Evolutionary conservation across 2,113 vertebrate species (phyloP), one percentile per base, ranked within the genome.

Genomic region (Trematomus loennbergii): DNA sequence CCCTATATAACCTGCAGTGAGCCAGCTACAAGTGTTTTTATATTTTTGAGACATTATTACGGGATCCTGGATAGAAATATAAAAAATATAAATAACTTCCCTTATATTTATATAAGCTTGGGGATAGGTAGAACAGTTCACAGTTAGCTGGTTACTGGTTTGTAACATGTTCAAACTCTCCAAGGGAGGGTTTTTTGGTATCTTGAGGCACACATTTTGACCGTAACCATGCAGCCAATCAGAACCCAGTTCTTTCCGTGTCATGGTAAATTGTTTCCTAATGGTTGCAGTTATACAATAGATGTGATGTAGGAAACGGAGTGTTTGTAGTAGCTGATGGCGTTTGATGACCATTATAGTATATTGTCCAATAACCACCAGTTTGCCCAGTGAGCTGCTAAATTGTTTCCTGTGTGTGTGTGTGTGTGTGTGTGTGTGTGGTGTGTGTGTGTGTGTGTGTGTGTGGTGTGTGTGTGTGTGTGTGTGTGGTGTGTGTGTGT

Each of bases 361-460:
- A 64, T 83, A 80, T 78, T 87, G 86, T 69, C 74, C 79, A 75
- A 67, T 90, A 85, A 86, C 71, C 57, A 50, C 20, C 79, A 78
- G 85, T 87, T 71, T 83, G 65, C 67, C 78, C 80, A 80, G 62
- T 82, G 85, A 86, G 67, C 83, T 62, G 81, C 89, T 82, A 91
- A 88, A 92, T 88, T 73, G 84, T 92, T 92, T 92, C 73, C 90
- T 90, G 88, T 81, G 22, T n/a, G n/a, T 62, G 36, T 17, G 5
- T 40, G 8, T 40, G 36, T 8, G 36, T 40, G 36, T 54, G 52
- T 54, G 52, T 54, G 52, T 54, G 18, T 53, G 52, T 53, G 36
- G 36, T 40, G 52, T 53, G 52, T 53, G 52, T 77, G 78, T 90
- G 82, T 78, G 58, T 64, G 46, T 68, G 45, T 22, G 22, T 75